Evolutionary conservation across 2,797 vertebrate genomes (phyloP), one percentile per base, ranked within the genome.

Genomic region (Falco novaeseelandiae): DNA sequence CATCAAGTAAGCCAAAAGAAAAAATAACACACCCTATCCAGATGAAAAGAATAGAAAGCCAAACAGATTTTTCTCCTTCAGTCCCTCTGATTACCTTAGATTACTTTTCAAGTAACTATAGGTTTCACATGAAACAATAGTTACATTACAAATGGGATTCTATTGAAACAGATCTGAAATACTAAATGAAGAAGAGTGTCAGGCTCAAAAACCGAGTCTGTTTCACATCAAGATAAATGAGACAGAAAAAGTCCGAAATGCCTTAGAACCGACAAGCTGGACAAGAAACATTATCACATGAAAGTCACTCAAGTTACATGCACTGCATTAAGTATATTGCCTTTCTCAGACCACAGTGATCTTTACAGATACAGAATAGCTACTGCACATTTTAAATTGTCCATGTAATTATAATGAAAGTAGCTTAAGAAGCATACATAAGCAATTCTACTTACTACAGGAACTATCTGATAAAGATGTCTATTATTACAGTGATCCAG

Each of bases 401-500:
- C 62, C 70, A 88, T 10, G 20, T 71, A 78, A 88, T 54, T 88
- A 61, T 22, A 91, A 79, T 16, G 23, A 22, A 94, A 78, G 44
- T 46, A 70, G 52, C 67, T 88, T 57, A 80, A 79, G 38, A 83
- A 93, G 40, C n/a, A 78, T 18, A 85, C 44, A 44, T 12, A 63
- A 88, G 38, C 74, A 94, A 84, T 55, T 67, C 29, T 81, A 98
- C 98, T 98, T 95, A 98, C 98, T 97, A 98, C 98, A 93, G 98
- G 98, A 93, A 98, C 96, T 80, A 96, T 96, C 81, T 98, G 98
- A 97, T 97, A 97, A 87, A 98, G 93, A 89, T 98, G 98, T 87
- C 96, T 96, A 57, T 96, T 97, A 90, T 98, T 98, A 97, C 98
- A 98, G 81, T 98, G 98, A 97, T 98, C 97, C 97, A 98, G 85